phyloP scores from a whole-genome alignment of 2,113 vertebrate genomes.

The Ginglymostoma cirratum region DNA sequence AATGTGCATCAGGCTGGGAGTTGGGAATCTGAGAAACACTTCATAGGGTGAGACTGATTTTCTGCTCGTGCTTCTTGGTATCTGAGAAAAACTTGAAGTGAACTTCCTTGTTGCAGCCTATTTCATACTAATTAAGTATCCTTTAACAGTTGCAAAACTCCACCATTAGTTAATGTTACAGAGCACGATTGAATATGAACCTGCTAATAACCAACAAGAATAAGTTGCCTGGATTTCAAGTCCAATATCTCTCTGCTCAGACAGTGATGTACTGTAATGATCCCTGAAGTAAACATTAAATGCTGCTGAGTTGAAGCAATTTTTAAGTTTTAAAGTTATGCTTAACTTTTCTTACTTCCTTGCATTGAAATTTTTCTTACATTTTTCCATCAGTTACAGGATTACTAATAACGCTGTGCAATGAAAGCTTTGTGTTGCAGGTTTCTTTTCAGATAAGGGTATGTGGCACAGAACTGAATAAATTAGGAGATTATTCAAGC shows the following conservation, averaged over 20 bases:
- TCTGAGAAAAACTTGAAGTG: neutral
- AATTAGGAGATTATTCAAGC: neutral
- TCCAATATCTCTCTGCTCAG: neutral
- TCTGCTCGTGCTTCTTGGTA: neutral
- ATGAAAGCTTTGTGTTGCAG: neutral
- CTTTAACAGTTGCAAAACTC: neutral
- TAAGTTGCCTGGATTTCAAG: neutral
- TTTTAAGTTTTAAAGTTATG: neutral
- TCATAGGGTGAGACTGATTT: neutral
- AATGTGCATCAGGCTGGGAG: neutral
- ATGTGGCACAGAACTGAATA: neutral
- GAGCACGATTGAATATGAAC: neutral
- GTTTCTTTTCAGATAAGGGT: neutral
- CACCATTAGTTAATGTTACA: neutral
- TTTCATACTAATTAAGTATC: neutral
- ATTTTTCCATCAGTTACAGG: neutral
- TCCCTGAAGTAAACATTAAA: neutral
- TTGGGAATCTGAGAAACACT: neutral
- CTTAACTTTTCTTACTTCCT: neutral
- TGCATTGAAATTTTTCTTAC: neutral
- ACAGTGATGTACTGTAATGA: neutral
- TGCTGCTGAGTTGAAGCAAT: neutral
- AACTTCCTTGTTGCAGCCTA: neutral
- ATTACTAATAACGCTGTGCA: neutral
- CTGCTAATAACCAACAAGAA: neutral